phyloP scores from a whole-genome alignment of 2,797 vertebrate genomes.

The Picus viridis region DNA sequence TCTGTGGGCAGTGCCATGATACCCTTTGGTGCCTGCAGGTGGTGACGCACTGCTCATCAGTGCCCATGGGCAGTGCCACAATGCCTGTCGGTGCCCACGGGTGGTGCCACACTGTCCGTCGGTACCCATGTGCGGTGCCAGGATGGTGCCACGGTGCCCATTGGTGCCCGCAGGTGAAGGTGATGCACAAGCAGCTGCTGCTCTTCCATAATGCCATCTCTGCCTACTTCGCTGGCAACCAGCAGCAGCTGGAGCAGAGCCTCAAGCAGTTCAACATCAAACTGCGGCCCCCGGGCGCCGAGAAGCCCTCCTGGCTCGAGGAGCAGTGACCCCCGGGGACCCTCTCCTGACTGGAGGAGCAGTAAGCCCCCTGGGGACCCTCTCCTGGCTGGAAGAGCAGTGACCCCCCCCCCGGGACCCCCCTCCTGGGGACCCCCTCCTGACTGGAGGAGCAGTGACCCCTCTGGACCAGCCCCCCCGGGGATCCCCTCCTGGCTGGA shows the following conservation, averaged over 20 bases:
- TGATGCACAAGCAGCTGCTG: conserved; percentile 99
- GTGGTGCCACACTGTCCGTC: too few relatives aligned
- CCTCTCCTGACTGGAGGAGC: too few relatives aligned
- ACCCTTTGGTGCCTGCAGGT: too few relatives aligned
- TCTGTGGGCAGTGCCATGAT: too few relatives aligned
- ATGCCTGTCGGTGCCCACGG: too few relatives aligned
- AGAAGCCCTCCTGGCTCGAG: conserved; percentile 98
- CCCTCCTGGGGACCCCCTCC: conserved; percentile 77
- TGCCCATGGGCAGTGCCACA: too few relatives aligned
- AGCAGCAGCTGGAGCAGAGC: conserved; percentile 97
- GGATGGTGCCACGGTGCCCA: too few relatives aligned
- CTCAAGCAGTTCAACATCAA: conserved; percentile 96
- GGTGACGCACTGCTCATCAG: too few relatives aligned
- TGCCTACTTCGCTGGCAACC: conserved; percentile 97
- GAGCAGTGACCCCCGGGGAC: conserved; percentile 84
- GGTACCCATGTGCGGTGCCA: too few relatives aligned
- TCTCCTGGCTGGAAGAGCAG: conserved; percentile 88
- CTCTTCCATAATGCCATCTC: conserved; percentile 98
- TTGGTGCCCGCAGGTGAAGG: conserved; percentile 66
- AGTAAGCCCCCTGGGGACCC: too few relatives aligned
- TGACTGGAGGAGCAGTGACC: conserved; percentile 97
- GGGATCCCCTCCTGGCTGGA: not conserved
- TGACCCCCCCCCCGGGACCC: conserved; percentile 18
- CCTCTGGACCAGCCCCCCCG: not conserved
- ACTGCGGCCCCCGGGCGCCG: conserved; percentile 90